Base-by-base conservation (phyloP, 2,888 invertebrate genomes). In the Zygothrica quintamaculata region DNA sequence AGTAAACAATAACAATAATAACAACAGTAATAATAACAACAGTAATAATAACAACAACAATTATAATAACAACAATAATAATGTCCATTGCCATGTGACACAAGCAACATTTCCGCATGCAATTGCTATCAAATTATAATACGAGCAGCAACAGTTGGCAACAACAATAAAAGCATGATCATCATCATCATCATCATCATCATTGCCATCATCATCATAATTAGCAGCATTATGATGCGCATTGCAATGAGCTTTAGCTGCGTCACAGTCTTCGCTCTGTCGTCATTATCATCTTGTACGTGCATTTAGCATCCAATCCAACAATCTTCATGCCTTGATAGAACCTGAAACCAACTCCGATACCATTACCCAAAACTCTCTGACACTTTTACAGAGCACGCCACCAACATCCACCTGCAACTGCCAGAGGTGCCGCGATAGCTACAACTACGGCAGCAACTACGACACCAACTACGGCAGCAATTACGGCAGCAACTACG, bases 401-500 rank as follows among this genome's bases (percentile, higher is more conserved):
- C 79, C 84, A 42, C 76, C 67, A 71, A 78, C 79, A 40, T 76
- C 82, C 71, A 82, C 58, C 72, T 82, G 82, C 39, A 52, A 51
- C 52, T 85, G 85, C 51, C 52, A 68, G n/a, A 34, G 65, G 18
- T 37, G 42, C 40, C 36, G 18, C 18, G 18, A 2, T 5, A 22
- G 5, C 18, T 3, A 22, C 18, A 5, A 22, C 18, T 2, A 22
- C 18, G 5, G 18, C 18, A 22, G 18, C 18, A 22, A 5, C 18
- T 3, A 22, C 18, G 18, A 2, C 18, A 22, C 2, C 18, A 22
- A 22, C 18, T 22, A 22, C 18, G 18, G 3, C 18, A 22, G 5
- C 3, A 22, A 2, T 3, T 22, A 22, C 18, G 18, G 3, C 18
- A 22, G 5, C 3, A 22, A 22, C 18, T 22, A 22, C 18, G 18